These are phyloP conservation scores for Cepaea hortensis DNA, from an alignment of 2,888 invertebrate species.

Conservation along the genomic window DNA sequence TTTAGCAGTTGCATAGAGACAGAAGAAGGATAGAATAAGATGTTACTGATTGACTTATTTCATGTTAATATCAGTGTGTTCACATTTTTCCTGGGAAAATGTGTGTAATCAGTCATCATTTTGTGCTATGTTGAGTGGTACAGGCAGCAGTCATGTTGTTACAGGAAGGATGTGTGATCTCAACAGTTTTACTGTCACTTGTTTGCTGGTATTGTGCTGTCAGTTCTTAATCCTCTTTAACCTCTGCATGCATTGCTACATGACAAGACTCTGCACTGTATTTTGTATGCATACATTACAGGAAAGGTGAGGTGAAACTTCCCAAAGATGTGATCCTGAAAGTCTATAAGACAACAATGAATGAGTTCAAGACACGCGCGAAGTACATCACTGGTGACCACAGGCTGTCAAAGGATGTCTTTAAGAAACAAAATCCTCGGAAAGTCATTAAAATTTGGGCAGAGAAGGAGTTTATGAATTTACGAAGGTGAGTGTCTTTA, in stretches of 20 bases:
- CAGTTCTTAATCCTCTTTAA: too few relatives aligned
- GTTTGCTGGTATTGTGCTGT: too few relatives aligned
- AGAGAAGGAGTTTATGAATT: conserved; percentile 81
- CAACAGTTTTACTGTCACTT: too few relatives aligned
- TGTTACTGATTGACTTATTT: too few relatives aligned
- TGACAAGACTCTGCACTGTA: background rate
- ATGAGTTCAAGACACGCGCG: conserved; percentile 80
- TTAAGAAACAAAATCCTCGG: conserved; percentile 79
- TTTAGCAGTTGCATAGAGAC: background rate
- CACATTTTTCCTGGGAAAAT: too few relatives aligned
- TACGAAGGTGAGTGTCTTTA: conserved; percentile 75
- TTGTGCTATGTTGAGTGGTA: too few relatives aligned
- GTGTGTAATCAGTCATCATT: too few relatives aligned
- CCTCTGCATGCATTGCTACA: background rate
- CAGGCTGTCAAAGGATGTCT: conserved; percentile 79
- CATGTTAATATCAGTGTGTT: too few relatives aligned
- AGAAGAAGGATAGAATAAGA: background rate
- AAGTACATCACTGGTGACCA: conserved; percentile 81
- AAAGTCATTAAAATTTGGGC: conserved; percentile 81
- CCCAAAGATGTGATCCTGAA: conserved; percentile 79
- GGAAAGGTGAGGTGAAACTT: conserved; percentile 65
- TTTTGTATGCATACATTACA: conserved; percentile 41
- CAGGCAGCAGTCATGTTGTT: too few relatives aligned
- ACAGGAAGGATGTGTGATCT: too few relatives aligned
- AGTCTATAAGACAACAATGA: conserved; percentile 81